Evolutionary conservation across 2,888 invertebrate genomes (phyloP).

Genomic region (Rotaria magnacalcarata): DNA sequence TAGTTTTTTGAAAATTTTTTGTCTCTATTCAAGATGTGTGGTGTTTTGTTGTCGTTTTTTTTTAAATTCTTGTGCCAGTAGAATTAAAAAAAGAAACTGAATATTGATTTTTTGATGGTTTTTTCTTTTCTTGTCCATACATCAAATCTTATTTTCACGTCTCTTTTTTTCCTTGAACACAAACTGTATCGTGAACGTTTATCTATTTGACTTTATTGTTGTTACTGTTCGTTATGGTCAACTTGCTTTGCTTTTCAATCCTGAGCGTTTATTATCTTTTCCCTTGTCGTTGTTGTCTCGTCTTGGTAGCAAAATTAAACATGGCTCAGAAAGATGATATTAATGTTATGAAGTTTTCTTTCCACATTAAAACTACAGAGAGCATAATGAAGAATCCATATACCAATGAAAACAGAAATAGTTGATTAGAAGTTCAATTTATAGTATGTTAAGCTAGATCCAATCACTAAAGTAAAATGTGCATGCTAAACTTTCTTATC

Average conservation of each 20-base stretch:
- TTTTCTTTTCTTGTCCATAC: neutral
- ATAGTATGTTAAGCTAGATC: no score
- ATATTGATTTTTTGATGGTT: neutral
- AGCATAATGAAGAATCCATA: no score
- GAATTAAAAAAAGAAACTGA: neutral
- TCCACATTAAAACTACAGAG: no score
- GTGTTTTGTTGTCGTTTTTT: neutral
- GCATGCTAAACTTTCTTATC: no score
- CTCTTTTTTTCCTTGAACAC: neutral
- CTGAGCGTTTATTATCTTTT: neutral
- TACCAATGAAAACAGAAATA: no score
- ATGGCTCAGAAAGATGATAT: neutral
- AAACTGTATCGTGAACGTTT: neutral
- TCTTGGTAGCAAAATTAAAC: neutral
- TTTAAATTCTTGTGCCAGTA: neutral
- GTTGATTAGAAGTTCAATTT: no score
- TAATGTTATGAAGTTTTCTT: no score
- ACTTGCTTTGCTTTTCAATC: neutral
- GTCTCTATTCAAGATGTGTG: neutral
- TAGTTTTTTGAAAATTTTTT: constrained; percentile 14
- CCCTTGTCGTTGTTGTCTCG: neutral
- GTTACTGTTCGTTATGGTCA: neutral
- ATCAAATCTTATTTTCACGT: neutral
- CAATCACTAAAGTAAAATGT: no score
- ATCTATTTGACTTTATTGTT: neutral